Evolutionary conservation across 2,888 invertebrate genomes (phyloP).

Genomic region (Clostera curtula): DNA sequence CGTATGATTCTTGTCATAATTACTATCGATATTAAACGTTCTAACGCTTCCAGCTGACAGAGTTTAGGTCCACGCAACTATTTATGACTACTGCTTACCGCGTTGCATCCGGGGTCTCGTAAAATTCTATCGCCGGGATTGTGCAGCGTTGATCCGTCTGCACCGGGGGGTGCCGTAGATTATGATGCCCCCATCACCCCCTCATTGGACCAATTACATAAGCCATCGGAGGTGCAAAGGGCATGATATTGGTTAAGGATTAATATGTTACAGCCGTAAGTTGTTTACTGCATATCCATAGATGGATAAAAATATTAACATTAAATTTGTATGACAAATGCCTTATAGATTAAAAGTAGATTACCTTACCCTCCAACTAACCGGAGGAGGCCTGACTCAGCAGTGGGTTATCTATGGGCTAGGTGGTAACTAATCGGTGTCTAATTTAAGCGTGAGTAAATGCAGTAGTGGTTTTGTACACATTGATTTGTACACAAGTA

Average conservation of each 20-base stretch:
- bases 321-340: no score
- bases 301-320: background rate
- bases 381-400: no score
- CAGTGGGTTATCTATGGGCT: no score
- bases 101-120: conserved; percentile 60
- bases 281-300: background rate
- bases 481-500: no score
- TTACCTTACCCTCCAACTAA: no score
- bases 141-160: conserved; percentile 58
- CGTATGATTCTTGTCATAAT: no score
- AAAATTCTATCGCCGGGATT: conserved; percentile 70
- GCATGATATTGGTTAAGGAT: conserved; percentile 7
- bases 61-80: conserved; percentile 30
- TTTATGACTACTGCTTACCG: conserved; percentile 65
- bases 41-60: conserved; percentile 35
- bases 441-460: no score
- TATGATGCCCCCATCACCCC: conserved; percentile 21
- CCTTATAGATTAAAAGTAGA: no score
- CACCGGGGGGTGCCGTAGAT: conserved; percentile 27
- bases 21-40: no score
- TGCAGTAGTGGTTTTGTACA: no score
- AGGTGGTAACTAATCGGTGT: no score
- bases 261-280: conserved; percentile 1
- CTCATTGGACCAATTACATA: conserved; percentile 24
- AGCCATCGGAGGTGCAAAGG: conserved; percentile 23